phyloP scores from a whole-genome alignment of 2,797 vertebrate species.

The Lindbergichthys nudifrons region DNA sequence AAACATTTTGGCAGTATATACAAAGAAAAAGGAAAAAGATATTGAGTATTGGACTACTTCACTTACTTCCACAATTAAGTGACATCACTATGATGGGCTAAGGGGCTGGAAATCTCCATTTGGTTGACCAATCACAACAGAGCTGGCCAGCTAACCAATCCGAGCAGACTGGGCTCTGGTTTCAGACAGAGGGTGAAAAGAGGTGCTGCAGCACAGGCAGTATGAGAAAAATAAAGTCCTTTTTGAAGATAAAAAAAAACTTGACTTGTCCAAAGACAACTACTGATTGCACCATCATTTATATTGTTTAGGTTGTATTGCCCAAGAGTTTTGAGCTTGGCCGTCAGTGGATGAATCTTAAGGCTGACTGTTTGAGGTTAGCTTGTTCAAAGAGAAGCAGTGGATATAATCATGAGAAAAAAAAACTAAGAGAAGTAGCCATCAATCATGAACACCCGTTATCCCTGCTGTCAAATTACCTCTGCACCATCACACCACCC shows the following conservation, averaged over 20 bases:
- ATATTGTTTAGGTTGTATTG: slow-evolving; percentile 25
- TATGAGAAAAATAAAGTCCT: too few species aligned
- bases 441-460: slow-evolving; percentile 59
- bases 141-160: too few species aligned
- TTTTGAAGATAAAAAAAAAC: background rate
- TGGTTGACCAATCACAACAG: too few species aligned
- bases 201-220: too few species aligned
- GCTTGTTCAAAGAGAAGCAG: slow-evolving; percentile 55
- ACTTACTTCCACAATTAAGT: too few species aligned
- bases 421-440: slow-evolving; percentile 37
- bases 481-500: slow-evolving; percentile 48
- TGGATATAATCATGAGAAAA: slow-evolving; percentile 48
- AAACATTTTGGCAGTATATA: too few species aligned
- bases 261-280: background rate
- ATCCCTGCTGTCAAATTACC: slow-evolving; percentile 63
- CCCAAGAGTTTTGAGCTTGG: background rate
- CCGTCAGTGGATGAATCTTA: slow-evolving; percentile 18
- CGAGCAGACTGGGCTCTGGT: too few species aligned
- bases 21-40: too few species aligned
- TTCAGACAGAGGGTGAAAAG: too few species aligned
- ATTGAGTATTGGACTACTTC: too few species aligned
- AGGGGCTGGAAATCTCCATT: too few species aligned
- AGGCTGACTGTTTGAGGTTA: slow-evolving; percentile 58
- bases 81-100: too few species aligned
- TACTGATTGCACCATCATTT: slow-evolving; percentile 9